A percentile compares a stretch with the other conserved stretches of the same genome.
Conservation (phyloP, 1,140 invertebrate species). For the Aphaenogaster floridana region DNA sequence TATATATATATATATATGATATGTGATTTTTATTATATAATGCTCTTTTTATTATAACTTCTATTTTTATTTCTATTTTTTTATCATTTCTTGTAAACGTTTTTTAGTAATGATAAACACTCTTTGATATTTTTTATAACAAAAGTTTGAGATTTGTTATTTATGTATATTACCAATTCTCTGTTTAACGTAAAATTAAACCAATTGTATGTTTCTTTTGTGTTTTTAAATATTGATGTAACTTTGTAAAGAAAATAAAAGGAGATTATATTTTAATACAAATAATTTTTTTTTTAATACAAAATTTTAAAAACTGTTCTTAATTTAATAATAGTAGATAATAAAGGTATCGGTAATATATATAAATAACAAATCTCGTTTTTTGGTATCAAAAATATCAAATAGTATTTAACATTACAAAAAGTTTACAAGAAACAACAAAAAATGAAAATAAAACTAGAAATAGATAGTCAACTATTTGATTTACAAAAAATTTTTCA, state of each 20-base stretch:
- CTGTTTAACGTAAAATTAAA: not conserved
- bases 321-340: not conserved
- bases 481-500: not conserved
- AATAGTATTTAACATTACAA: not conserved
- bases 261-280: not conserved
- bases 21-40: not conserved
- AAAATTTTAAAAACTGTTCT: not conserved
- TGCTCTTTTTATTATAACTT: not conserved
- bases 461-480: not conserved
- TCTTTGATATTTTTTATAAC: constrained; percentile 18
- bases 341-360: not conserved
- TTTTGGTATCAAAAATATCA: not conserved
- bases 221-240: not conserved
- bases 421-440: not conserved
- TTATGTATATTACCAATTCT: not conserved
- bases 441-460: not conserved
- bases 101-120: not conserved
- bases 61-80: not conserved
- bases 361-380: not conserved
- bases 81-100: not conserved
- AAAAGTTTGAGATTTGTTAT: not conserved
- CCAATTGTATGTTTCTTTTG: not conserved
- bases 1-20: not conserved
- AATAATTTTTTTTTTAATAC: not conserved
- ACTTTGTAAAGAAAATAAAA: not conserved